Conservation (phyloP, 2,888 invertebrate species). For the Eupsilia transversa region DNA sequence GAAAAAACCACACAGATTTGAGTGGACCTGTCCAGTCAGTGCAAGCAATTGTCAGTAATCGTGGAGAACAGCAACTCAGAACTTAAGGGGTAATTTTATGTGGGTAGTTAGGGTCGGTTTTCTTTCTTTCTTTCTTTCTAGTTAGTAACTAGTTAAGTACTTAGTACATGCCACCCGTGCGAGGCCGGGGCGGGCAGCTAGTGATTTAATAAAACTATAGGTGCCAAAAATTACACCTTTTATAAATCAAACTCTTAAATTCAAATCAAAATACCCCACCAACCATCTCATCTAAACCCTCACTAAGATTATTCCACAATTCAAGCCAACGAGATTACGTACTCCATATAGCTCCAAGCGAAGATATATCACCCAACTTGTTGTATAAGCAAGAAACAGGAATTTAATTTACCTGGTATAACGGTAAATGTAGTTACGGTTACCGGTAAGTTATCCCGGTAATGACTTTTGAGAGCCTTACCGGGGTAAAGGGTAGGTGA, state of each 20-base stretch:
- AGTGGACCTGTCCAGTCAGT: too few relatives aligned
- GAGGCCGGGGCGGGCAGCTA: too few relatives aligned
- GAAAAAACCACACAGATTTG: too few relatives aligned
- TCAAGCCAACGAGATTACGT: conserved; percentile 44
- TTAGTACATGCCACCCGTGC: too few relatives aligned
- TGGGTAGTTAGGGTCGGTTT: too few relatives aligned
- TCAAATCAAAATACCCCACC: conserved; percentile 18
- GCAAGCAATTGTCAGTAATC: too few relatives aligned
- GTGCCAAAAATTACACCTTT: background rate
- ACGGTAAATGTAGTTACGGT: conserved; percentile 62
- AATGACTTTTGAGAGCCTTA: conserved; percentile 61
- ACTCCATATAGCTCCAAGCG: conserved; percentile 13
- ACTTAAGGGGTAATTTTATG: too few relatives aligned
- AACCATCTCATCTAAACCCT: background rate
- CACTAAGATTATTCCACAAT: conserved; percentile 30
- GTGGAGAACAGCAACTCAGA: too few relatives aligned
- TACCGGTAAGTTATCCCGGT: conserved; percentile 62
- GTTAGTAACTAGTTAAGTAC: too few relatives aligned
- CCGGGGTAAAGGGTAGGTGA: conserved; percentile 2
- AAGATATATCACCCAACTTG: conserved; percentile 53
- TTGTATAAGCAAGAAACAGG: conserved; percentile 56
- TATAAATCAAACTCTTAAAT: background rate
- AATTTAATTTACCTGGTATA: conserved; percentile 67
- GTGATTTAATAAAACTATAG: background rate
- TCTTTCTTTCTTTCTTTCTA: too few relatives aligned